Evolutionary conservation across 2,797 vertebrate genomes (phyloP), one percentile per base, ranked within the genome.

Genomic region (Helostoma temminkii): DNA sequence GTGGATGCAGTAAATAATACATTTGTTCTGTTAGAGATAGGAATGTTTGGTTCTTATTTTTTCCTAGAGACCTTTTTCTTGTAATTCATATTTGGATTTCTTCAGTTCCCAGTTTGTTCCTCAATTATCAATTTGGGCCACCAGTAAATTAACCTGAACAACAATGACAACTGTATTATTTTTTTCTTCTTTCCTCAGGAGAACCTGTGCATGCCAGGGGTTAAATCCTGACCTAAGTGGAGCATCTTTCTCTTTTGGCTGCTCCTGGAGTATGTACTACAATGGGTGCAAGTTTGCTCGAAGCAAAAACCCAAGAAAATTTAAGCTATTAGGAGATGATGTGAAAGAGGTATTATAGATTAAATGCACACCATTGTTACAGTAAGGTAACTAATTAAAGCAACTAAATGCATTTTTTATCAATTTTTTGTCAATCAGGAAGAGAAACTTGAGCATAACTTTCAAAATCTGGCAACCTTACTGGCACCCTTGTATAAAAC

Each of bases 241-340:
- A 80, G 98, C 98, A 81, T 99, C 98, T 32, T 99, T 99, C 92
- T 99, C 98, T 34, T 99, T 99, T 39, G 98, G 98, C 55, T 99
- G 98, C 82, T 99, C 98, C n/a, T 99, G 98, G 98, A 99, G 98
- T 87, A 99, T 99, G 98, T 99, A 99, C 87, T 99, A 99, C 88
- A 99, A 99, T 37, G 98, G 98, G 65, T 99, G 98, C 93, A 99
- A 99, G 89, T 99, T 99, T 93, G 97, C 98, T 74, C 93, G 98
- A 86, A 99, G 98, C 93, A 99, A 99, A 95, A 91, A 96, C 71
- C 98, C 98, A 75, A 96, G 97, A 89, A 99, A 98, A 92, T 99
- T 99, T 89, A 99, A 97, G 90, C 93, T 99, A 74, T 92, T 95
- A 74, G 96, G 95, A 62, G 97, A 99, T 91, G 96, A 99, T 80